These are phyloP conservation scores for Setophaga coronata DNA, from an alignment of 2,113 vertebrate genomes.

Conservation along the genomic window DNA sequence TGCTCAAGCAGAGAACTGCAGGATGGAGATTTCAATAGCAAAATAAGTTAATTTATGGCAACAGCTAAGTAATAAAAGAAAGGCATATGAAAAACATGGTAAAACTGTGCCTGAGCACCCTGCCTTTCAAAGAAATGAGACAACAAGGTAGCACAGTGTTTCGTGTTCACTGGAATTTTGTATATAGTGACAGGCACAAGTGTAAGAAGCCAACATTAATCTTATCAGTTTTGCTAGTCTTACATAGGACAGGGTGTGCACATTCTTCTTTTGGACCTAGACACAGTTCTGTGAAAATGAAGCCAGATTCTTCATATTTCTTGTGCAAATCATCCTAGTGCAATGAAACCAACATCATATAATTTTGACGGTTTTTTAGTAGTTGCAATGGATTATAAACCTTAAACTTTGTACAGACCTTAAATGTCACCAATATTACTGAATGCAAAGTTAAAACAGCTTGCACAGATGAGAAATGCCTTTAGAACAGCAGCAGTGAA, in stretches of 20 bases:
- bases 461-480: slow-evolving; percentile 62
- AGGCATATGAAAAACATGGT: background rate
- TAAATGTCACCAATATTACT: slow-evolving; percentile 39
- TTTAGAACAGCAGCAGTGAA: slow-evolving; percentile 36
- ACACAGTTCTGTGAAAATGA: background rate
- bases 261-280: background rate
- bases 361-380: slow-evolving; percentile 27
- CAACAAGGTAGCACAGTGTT: background rate
- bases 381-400: slow-evolving; percentile 38
- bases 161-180: background rate
- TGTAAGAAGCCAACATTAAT: background rate
- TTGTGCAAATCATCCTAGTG: background rate
- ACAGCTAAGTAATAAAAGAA: background rate
- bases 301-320: background rate
- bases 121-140: background rate
- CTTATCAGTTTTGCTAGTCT: background rate
- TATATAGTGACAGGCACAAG: background rate
- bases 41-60: slow-evolving; percentile 30
- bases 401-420: slow-evolving; percentile 54
- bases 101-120: background rate
- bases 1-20: slow-evolving; percentile 23
- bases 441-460: slow-evolving; percentile 61
- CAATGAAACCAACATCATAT: background rate
- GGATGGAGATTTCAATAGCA: background rate
- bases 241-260: background rate